These are phyloP conservation scores for Heteromormyrus szaboi DNA, from an alignment of 2,797 vertebrate species.

Conservation along the genomic window DNA sequence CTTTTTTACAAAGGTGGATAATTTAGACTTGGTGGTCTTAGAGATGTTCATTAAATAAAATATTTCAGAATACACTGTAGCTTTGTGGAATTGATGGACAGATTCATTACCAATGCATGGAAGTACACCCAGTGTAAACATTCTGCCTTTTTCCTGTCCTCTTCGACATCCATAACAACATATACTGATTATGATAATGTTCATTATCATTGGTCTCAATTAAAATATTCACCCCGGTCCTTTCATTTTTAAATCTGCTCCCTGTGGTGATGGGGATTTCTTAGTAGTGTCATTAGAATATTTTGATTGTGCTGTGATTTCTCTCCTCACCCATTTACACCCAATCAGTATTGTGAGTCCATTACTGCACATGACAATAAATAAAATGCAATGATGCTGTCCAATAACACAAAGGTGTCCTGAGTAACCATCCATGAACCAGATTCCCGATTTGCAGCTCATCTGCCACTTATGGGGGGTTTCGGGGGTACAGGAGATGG, in stretches of 20 bases:
- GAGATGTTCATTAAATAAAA: neutral
- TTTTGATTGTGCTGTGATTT: conserved; percentile 40
- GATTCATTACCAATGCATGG: neutral
- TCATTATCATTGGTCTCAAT: conserved; percentile 72
- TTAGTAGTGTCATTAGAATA: conserved; percentile 57
- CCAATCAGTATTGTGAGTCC: conserved; percentile 41
- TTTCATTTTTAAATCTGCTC: conserved; percentile 59
- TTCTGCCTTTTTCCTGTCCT: neutral
- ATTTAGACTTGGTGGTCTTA: neutral
- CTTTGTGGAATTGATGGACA: neutral
- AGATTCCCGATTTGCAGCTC: neutral
- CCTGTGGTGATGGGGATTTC: conserved; percentile 53
- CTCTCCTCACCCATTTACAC: conserved; percentile 36
- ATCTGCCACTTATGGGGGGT: neutral
- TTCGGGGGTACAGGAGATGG: neutral
- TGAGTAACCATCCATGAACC: neutral
- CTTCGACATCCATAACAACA: conserved; percentile 54
- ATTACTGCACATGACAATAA: conserved; percentile 33
- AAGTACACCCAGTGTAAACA: neutral
- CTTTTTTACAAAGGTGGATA: neutral
- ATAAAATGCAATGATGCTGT: conserved; percentile 8
- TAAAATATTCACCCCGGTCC: conserved; percentile 56
- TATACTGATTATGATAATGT: conserved; percentile 64
- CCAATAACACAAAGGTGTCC: neutral
- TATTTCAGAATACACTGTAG: neutral